phyloP scores from a whole-genome alignment of 2,113 vertebrate species.

The Tympanuchus pallidicinctus region DNA sequence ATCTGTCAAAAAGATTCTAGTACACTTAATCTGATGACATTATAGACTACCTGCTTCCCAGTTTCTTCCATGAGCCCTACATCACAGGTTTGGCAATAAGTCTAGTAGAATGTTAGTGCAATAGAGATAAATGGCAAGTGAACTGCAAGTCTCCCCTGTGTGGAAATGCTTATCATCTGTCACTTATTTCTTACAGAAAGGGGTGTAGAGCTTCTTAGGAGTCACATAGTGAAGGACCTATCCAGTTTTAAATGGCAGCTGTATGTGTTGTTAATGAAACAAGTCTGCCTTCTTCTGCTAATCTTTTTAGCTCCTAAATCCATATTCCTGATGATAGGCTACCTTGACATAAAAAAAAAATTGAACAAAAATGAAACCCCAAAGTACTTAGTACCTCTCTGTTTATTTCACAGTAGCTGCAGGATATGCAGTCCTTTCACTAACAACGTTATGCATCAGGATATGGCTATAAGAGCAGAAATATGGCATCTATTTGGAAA shows the following conservation, averaged over 20 bases:
- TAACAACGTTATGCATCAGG: background rate
- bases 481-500: background rate
- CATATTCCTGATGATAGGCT: background rate
- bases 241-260: background rate
- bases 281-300: background rate
- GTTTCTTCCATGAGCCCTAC: background rate
- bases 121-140: background rate
- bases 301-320: background rate
- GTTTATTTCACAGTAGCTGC: background rate
- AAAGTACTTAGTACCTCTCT: background rate
- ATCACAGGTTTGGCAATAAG: background rate
- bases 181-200: background rate
- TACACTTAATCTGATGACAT: background rate
- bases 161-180: background rate
- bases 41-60: background rate
- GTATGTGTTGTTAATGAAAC: background rate
- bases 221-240: background rate
- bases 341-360: background rate
- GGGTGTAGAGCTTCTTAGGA: fast-evolving
- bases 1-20: background rate
- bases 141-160: background rate
- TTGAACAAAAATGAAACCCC: background rate
- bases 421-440: background rate
- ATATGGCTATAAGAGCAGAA: background rate
- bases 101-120: background rate